Conservation (phyloP, 2,888 invertebrate genomes). For the Uloborus plumipes region DNA sequence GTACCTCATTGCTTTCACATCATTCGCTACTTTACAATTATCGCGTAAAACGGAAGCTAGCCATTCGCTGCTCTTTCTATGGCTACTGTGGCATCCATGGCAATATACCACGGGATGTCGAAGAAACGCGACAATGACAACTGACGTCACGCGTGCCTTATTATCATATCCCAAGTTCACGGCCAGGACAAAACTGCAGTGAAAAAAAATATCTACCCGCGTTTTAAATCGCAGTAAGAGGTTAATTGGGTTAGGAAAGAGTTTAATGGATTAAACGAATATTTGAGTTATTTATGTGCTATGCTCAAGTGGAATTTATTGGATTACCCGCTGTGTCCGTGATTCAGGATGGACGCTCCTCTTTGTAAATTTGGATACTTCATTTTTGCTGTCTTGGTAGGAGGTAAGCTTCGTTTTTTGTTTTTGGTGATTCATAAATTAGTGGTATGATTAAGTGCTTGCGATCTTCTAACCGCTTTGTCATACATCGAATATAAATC, state of each 20-base stretch:
- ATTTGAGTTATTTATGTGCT: slow-evolving; percentile 24
- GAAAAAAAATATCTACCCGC: slow-evolving; percentile 25
- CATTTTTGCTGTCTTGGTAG: slow-evolving; percentile 8
- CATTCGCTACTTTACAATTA: slow-evolving; percentile 25
- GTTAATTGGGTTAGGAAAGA: slow-evolving; percentile 30
- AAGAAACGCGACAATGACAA: slow-evolving; percentile 45
- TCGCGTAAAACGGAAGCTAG: background rate
- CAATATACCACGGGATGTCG: background rate
- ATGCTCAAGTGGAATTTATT: slow-evolving; percentile 28
- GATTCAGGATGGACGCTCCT: slow-evolving; percentile 16
- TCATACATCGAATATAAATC: too few relatives aligned
- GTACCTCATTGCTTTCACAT: slow-evolving; percentile 30
- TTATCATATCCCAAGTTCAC: slow-evolving; percentile 47
- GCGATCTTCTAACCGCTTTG: too few relatives aligned
- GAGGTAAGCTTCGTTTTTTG: slow-evolving; percentile 42
- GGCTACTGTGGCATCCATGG: slow-evolving; percentile 13
- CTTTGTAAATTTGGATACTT: slow-evolving; percentile 26
- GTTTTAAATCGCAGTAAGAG: slow-evolving; percentile 33
- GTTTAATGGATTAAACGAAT: slow-evolving; percentile 16
- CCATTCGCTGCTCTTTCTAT: slow-evolving; percentile 15
- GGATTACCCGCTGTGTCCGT: slow-evolving; percentile 30
- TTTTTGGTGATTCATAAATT: slow-evolving; percentile 20
- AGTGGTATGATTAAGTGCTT: background rate
- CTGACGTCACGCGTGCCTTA: slow-evolving; percentile 54
- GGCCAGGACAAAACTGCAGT: background rate